Evolutionary conservation across 2,113 vertebrate genomes (phyloP), one percentile per base, ranked within the genome.

Genomic region (Gulo gulo): DNA sequence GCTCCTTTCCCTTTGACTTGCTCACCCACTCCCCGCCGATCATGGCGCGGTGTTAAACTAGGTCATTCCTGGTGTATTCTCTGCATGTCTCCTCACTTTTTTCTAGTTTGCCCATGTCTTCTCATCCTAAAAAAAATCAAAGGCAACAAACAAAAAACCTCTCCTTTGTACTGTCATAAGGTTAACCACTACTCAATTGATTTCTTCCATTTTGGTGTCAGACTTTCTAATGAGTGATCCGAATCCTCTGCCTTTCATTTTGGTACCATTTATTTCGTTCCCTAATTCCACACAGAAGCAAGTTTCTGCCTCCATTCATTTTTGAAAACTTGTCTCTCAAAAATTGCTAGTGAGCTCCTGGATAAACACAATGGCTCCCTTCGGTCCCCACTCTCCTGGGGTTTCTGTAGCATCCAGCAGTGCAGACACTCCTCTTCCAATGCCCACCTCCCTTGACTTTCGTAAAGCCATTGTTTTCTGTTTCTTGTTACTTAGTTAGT

Each of bases 1-100:
- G 31, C 13, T 65, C 20, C 67, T 89, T 83, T 31, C 52, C 7
- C 11, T 31, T 47, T 24, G 4, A 81, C 23, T 61, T 80, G 50
- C 15, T 74, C 29, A 78, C 5, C 18, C 34, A 12, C 55, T 29
- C 29, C 83, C 29, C 16, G 4, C 18, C 23, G n/a, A 1, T 50
- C 21, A 15, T 7, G 0, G 18, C 0, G 0, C 1, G 10, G 24
- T 0, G 5, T 11, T n/a, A 23, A 74, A 39, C 31, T 71, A 45
- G 24, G 63, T 50, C 31, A 34, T 26, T 55, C 14, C 42, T 7
- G 29, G 31, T 34, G 2, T 42, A 14, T 71, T 94, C 78, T 69
- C 45, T 88, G 21, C 7, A n/a, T 1, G 1, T 55, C 20, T 74
- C 29, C 42, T 59, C 26, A 10, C 65, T 89, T 91, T 65, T 89